A percentile compares a stretch with the other conserved stretches of the same genome.
These are phyloP conservation scores for Casuarius casuarius DNA, from an alignment of 2,113 vertebrate species.

Conservation along the genomic window DNA sequence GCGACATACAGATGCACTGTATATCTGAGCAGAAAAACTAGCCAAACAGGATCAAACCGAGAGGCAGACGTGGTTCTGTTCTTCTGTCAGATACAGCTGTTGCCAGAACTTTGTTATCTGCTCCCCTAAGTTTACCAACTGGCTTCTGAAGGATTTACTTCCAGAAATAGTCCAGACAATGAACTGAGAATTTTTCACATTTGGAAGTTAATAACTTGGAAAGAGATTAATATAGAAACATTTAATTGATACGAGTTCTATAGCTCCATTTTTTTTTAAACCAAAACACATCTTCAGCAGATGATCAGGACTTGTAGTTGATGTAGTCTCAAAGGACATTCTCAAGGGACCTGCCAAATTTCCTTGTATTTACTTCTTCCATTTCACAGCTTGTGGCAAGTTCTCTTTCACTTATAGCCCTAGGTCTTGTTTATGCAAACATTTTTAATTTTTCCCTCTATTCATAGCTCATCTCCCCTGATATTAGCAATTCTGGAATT, in stretches of 20 bases:
- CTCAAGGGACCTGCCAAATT: neutral
- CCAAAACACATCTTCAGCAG: neutral
- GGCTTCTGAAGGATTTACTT: conserved; percentile 30
- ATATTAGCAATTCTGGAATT: neutral
- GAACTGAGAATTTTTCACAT: conserved; percentile 38
- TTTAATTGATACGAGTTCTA: neutral
- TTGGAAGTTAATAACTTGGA: conserved; percentile 51
- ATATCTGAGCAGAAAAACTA: neutral
- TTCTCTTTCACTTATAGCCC: neutral
- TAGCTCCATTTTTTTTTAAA: neutral
- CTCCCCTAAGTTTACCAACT: conserved; percentile 14
- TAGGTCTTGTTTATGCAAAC: neutral
- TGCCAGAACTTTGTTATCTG: conserved; percentile 25
- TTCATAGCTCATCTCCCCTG: neutral
- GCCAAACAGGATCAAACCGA: neutral
- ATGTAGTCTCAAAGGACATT: neutral
- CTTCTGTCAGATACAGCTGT: conserved; percentile 29
- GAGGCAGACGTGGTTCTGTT: conserved; percentile 18
- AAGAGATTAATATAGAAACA: conserved; percentile 38
- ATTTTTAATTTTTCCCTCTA: neutral
- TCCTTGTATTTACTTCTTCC: neutral
- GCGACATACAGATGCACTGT: neutral
- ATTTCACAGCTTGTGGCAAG: neutral
- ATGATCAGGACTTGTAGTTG: neutral
- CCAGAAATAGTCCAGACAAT: conserved; percentile 53